phyloP scores from a whole-genome alignment of 35 echinoderm and acorn worm species.

The Chiridota heheva region DNA sequence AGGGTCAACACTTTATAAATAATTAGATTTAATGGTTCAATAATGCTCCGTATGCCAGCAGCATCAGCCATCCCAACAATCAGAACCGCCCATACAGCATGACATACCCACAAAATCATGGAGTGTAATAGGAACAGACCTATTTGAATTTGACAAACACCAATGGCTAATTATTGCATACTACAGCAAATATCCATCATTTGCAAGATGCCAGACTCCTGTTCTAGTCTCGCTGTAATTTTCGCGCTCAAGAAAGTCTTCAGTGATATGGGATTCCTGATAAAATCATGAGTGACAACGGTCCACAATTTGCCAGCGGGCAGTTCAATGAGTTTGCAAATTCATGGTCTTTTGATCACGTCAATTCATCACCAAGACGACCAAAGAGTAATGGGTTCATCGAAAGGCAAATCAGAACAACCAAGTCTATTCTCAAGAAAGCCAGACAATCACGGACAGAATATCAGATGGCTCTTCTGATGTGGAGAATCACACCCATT shows the following conservation, averaged over 20 bases:
- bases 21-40: conserved; percentile 20
- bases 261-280: conserved; percentile 41
- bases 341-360: conserved; percentile 38
- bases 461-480: neutral
- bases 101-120: conserved; percentile 30
- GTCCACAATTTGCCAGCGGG: conserved; percentile 27
- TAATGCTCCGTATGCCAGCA: conserved; percentile 9
- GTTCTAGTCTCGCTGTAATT: conserved; percentile 5
- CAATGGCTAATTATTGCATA: conserved; percentile 33
- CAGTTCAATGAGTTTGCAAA: conserved; percentile 35
- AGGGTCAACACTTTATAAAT: too few relatives aligned
- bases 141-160: conserved; percentile 37
- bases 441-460: neutral
- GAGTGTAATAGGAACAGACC: neutral
- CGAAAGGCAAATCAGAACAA: conserved; percentile 13
- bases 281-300: conserved; percentile 23
- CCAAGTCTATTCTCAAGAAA: conserved; percentile 34
- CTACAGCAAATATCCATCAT: conserved; percentile 27
- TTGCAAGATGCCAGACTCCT: neutral
- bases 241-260: conserved; percentile 21
- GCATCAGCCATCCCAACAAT: conserved; percentile 42
- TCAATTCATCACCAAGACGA: conserved; percentile 29
- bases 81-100: conserved; percentile 31
- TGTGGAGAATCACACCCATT: conserved; percentile 19
- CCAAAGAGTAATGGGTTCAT: conserved; percentile 33